Conservation (phyloP, 2,888 invertebrate species). For the Parnassius glacialis region DNA sequence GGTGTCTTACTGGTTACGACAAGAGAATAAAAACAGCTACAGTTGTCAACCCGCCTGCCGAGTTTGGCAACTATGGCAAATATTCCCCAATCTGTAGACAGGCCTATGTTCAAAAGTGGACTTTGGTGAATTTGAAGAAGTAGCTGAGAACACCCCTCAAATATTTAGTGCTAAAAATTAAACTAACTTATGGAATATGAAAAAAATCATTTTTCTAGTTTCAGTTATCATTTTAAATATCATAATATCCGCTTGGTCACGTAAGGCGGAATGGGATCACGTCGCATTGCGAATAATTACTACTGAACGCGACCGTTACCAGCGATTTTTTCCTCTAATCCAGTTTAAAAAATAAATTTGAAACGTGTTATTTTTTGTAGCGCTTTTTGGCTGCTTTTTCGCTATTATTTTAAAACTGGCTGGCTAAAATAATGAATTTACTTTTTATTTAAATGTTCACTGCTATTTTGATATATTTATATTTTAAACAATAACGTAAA, state of each 20-base stretch:
- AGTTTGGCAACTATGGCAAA: too few species aligned
- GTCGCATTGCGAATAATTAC: slow-evolving; percentile 69
- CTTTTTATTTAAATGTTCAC: neutral
- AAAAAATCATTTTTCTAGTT: too few species aligned
- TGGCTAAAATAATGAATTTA: slow-evolving; percentile 6
- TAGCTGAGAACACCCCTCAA: too few species aligned
- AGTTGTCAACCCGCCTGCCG: too few species aligned
- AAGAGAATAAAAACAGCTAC: too few species aligned
- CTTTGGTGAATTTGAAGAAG: too few species aligned
- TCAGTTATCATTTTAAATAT: neutral
- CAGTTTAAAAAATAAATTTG: slow-evolving; percentile 57
- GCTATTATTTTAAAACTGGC: neutral
- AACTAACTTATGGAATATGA: too few species aligned
- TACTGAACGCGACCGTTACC: slow-evolving; percentile 52
- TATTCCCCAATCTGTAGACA: too few species aligned
- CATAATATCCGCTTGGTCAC: slow-evolving; percentile 57
- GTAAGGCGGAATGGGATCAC: slow-evolving; percentile 70
- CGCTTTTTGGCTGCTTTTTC: neutral
- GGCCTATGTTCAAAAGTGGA: too few species aligned
- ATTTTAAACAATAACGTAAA: neutral
- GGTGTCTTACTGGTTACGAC: too few species aligned
- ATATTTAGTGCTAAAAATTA: too few species aligned
- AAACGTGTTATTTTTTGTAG: slow-evolving; percentile 47
- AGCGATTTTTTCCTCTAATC: slow-evolving; percentile 52
- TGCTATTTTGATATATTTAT: neutral